Evolutionary conservation across 2,888 invertebrate species (phyloP).

Genomic region (Trissonchulus sp.): DNA sequence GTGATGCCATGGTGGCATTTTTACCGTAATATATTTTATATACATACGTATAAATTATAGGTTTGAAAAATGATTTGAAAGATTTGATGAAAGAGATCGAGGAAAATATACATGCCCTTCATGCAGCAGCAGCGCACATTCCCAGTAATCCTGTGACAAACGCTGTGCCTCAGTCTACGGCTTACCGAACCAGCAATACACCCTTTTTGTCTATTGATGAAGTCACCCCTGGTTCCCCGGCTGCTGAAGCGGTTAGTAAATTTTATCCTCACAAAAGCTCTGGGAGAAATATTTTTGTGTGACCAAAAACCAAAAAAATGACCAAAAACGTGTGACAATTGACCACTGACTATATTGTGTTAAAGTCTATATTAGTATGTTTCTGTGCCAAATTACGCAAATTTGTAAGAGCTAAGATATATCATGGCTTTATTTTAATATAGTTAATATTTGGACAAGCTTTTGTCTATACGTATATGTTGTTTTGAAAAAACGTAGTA

Average conservation of each 20-base stretch:
- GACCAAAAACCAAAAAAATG: too few relatives aligned
- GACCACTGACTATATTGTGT: too few relatives aligned
- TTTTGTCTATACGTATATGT: too few relatives aligned
- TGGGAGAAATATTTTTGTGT: too few relatives aligned
- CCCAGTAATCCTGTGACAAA: neutral
- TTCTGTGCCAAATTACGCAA: too few relatives aligned
- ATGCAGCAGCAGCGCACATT: neutral
- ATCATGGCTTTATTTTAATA: too few relatives aligned
- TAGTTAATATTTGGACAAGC: too few relatives aligned
- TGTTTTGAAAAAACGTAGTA: too few relatives aligned
- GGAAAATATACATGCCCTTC: constrained; percentile 29
- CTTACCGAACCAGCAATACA: constrained; percentile 11
- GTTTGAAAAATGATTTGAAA: constrained; percentile 81
- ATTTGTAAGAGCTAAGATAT: too few relatives aligned
- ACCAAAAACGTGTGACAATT: too few relatives aligned
- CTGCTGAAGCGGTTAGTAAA: neutral
- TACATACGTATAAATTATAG: constrained; percentile 55
- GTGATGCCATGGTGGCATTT: neutral
- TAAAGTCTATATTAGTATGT: too few relatives aligned
- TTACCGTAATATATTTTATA: neutral
- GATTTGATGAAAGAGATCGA: constrained; percentile 76
- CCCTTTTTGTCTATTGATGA: neutral
- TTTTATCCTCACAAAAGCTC: too few relatives aligned
- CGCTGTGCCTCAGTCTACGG: neutral
- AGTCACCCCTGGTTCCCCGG: constrained; percentile 16